Evolutionary conservation across 2,888 invertebrate genomes (phyloP).

Genomic region (Cryptocephalus primarius): DNA sequence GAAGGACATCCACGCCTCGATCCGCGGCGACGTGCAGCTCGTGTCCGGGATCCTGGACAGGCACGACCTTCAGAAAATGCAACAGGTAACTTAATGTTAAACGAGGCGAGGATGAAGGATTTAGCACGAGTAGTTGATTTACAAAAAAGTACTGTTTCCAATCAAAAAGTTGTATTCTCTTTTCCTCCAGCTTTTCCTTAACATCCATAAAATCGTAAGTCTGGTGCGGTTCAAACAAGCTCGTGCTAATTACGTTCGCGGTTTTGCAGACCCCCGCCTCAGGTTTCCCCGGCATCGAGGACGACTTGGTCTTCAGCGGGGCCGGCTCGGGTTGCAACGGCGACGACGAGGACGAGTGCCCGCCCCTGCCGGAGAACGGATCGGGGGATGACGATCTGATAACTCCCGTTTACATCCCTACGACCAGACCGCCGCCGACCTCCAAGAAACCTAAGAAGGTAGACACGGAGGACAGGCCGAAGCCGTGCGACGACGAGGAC

Average conservation of each 20-base stretch:
- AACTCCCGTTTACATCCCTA: conserved; percentile 83
- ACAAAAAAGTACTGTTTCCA: too few species aligned
- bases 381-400: conserved; percentile 81
- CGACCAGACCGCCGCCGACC: conserved; percentile 59
- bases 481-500: conserved; percentile 66
- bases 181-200: too few species aligned
- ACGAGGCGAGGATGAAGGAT: background rate
- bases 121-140: too few species aligned
- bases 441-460: conserved; percentile 27
- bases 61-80: conserved; percentile 74
- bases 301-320: conserved; percentile 86
- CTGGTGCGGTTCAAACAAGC: too few species aligned
- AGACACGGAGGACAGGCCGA: conserved; percentile 20
- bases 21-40: conserved; percentile 74
- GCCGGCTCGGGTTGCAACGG: conserved; percentile 85
- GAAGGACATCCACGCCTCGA: conserved; percentile 64
- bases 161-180: too few species aligned
- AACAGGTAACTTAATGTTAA: conserved; percentile 52
- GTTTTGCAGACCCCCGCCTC: conserved; percentile 69
- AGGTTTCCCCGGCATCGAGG: conserved; percentile 65
- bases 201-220: too few species aligned
- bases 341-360: conserved; percentile 88
- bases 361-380: conserved; percentile 69
- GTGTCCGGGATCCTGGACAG: conserved; percentile 65
- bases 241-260: too few species aligned